phyloP scores from a whole-genome alignment of 2,888 invertebrate genomes.

The Eugnorisma glareosa region DNA sequence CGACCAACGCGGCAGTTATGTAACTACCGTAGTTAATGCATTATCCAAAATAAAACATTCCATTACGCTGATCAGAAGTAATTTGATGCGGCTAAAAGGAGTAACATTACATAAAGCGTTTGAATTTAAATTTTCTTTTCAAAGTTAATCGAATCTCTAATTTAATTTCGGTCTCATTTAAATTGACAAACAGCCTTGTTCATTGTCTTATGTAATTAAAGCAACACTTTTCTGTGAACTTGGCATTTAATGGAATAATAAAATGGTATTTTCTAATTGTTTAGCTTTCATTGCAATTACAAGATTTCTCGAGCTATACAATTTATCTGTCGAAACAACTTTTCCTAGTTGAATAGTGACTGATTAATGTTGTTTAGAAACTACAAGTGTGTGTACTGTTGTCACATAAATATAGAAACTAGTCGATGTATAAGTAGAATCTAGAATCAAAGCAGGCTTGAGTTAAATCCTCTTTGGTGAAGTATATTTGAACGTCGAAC shows the following conservation, averaged over 20 bases:
- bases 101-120: not conserved
- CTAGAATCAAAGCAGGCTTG: constrained; percentile 24
- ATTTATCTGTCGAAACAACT: constrained; percentile 26
- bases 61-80: not conserved
- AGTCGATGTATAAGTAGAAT: constrained; percentile 7
- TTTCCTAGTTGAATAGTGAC: constrained; percentile 35
- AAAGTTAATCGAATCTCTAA: constrained; percentile 7
- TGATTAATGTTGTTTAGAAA: constrained; percentile 39
- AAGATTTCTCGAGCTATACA: constrained; percentile 35
- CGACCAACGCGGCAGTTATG: no score
- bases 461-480: constrained; percentile 30
- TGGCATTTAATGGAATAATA: not conserved
- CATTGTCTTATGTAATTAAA: constrained; percentile 11
- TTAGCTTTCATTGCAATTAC: constrained; percentile 39
- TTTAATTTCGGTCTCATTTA: constrained; percentile 8
- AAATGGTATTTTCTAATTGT: constrained; percentile 25
- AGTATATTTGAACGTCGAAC: constrained; percentile 37
- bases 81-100: not conserved
- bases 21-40: not conserved
- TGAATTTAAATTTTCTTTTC: constrained; percentile 3
- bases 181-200: constrained; percentile 8
- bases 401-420: constrained; percentile 5
- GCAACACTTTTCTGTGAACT: not conserved
- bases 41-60: not conserved
- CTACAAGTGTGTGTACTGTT: not conserved